phyloP scores from a whole-genome alignment of 2,888 invertebrate species.

The Folsomia candida region DNA sequence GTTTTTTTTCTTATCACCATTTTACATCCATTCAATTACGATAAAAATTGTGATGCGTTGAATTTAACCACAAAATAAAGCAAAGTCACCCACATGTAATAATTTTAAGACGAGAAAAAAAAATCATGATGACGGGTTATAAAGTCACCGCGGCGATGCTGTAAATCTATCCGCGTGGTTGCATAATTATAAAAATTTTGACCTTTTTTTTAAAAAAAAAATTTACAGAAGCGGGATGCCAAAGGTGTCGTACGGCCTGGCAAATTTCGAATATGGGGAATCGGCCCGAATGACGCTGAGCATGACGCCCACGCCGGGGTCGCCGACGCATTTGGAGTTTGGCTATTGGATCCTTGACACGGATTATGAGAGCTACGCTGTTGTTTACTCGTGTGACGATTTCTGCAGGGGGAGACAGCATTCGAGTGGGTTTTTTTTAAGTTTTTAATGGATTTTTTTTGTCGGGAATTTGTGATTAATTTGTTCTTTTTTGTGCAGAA shows the following conservation, averaged over 20 bases:
- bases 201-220: no score
- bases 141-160: no score
- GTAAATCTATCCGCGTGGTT: no score
- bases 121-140: no score
- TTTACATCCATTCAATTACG: no score
- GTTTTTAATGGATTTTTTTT: no score
- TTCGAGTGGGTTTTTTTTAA: constrained; percentile 36
- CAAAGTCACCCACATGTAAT: no score
- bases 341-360: constrained; percentile 50
- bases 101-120: no score
- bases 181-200: no score
- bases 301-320: constrained; percentile 44
- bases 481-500: constrained; percentile 39
- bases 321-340: constrained; percentile 42
- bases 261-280: constrained; percentile 50
- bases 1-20: no score
- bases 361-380: constrained; percentile 50
- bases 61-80: no score
- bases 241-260: constrained; percentile 48
- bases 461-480: background rate
- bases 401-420: constrained; percentile 50
- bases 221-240: constrained; percentile 50
- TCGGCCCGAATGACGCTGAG: constrained; percentile 49
- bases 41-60: no score
- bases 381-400: constrained; percentile 51